Base-by-base conservation (phyloP, 2,797 vertebrate genomes). In the Sebastes kiyomatsui region DNA sequence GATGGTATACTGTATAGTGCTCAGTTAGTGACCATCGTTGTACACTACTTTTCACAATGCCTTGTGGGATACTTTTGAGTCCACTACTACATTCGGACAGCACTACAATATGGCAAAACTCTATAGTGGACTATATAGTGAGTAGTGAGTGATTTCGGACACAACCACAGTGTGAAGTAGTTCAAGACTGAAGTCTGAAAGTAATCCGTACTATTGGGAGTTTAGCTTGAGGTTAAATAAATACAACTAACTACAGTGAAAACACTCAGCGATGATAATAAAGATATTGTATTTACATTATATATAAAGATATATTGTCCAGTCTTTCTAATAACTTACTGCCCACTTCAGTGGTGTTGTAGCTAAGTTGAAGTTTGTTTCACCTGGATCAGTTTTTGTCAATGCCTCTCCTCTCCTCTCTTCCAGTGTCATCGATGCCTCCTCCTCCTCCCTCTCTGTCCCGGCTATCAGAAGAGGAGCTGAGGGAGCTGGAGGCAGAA, bases 401-500 rank as follows among this genome's bases (percentile, higher is more conserved):
- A 25, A 62, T 16, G 3, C 14, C 22, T 28, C 35, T 27, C 35
- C 16, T 58, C 28, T 70, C 23, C 16, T 5, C 16, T 61, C 56
- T 35, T 33, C 16, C 86, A 98, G 98, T 98, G 81, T 98, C 98
- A 0, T 97, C 98, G 0, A 98, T 98, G 97, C 98, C 98, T 0
- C 96, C 97, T 49, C 97, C 98, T 0, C 98, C 98, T 0, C 96
- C 97, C 0, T 96, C 97, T 10, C 96, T 99, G 46, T 96, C 97
- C 0, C 96, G 95, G 12, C 94, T 99, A 75, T 98, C 97, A 0
- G 97, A 98, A 0, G 97, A 97, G 55, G 98, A 99, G 89, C 94
- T 99, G 5, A 93, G 94, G 28, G 97, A 98, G 68, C 93, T 99
- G 95, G 98, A 99, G 85, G 97, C 97, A 0, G 97, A 98, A 1